phyloP scores from a whole-genome alignment of 2,888 invertebrate genomes.

The Athrips mouffetella region DNA sequence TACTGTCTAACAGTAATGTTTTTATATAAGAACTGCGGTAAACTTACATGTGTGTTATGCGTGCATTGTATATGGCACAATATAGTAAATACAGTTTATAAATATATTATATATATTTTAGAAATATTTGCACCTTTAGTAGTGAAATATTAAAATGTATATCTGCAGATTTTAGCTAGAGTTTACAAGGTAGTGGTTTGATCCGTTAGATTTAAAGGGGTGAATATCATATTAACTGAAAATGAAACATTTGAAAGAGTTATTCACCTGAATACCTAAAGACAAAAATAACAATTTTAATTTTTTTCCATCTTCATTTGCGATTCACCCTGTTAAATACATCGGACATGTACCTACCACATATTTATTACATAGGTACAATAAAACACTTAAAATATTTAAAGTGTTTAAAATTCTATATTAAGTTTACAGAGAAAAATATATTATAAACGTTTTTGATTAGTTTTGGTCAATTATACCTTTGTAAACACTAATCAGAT shows the following conservation, averaged over 20 bases:
- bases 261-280: not conserved
- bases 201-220: not conserved
- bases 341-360: too few relatives aligned
- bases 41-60: slow-evolving; percentile 62
- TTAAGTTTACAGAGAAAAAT: slow-evolving; percentile 50
- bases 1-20: slow-evolving; percentile 74
- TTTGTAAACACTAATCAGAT: slow-evolving; percentile 67
- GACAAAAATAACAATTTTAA: not conserved
- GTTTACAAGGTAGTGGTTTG: slow-evolving; percentile 27
- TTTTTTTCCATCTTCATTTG: too few relatives aligned
- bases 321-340: too few relatives aligned
- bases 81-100: slow-evolving; percentile 68
- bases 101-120: slow-evolving; percentile 75
- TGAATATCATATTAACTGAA: not conserved
- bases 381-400: slow-evolving; percentile 36
- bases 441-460: slow-evolving; percentile 58
- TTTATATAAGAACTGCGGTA: slow-evolving; percentile 63
- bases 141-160: slow-evolving; percentile 71
- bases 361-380: too few relatives aligned
- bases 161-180: slow-evolving; percentile 72
- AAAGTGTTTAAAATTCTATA: slow-evolving; percentile 31
- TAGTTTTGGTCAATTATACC: slow-evolving; percentile 76
- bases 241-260: not conserved
- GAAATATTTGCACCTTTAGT: slow-evolving; percentile 77
- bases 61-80: slow-evolving; percentile 75